phyloP scores from a whole-genome alignment of 2,888 invertebrate species.

The Deroplatys truncata region DNA sequence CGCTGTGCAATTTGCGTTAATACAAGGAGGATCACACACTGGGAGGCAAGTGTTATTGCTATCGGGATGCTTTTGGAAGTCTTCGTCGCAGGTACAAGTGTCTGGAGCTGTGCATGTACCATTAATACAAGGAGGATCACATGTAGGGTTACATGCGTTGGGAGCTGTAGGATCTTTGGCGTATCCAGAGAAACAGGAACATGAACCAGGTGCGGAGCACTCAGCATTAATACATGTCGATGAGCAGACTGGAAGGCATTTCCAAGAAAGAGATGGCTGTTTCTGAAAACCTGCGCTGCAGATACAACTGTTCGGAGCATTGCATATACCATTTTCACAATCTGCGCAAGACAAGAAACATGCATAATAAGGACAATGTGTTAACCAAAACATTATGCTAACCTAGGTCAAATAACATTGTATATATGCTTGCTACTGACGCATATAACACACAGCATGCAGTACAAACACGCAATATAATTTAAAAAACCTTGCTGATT shows the following conservation, averaged over 20 bases:
- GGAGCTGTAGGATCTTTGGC: neutral
- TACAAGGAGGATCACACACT: constrained; percentile 44
- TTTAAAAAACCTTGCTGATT: too few species aligned
- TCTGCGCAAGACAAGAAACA: constrained; percentile 38
- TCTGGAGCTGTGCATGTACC: neutral
- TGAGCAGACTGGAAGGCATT: neutral
- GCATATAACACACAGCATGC: too few species aligned
- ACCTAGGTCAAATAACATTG: too few species aligned
- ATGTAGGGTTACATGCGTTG: neutral
- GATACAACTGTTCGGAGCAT: constrained; percentile 52
- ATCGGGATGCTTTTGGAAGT: neutral
- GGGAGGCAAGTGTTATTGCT: neutral
- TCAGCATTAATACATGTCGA: neutral
- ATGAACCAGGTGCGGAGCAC: neutral
- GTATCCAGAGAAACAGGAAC: neutral
- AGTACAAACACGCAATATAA: too few species aligned
- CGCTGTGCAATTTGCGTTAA: constrained; percentile 50
- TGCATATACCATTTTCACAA: constrained; percentile 62
- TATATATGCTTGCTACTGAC: too few species aligned
- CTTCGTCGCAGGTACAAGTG: neutral
- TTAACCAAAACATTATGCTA: too few species aligned
- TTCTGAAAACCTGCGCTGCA: neutral
- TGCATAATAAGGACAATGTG: too few species aligned
- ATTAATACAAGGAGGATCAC: neutral
- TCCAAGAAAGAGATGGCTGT: too few species aligned